Evolutionary conservation across 2,797 vertebrate genomes (phyloP).

Genomic region (Psittacula derbiana): DNA sequence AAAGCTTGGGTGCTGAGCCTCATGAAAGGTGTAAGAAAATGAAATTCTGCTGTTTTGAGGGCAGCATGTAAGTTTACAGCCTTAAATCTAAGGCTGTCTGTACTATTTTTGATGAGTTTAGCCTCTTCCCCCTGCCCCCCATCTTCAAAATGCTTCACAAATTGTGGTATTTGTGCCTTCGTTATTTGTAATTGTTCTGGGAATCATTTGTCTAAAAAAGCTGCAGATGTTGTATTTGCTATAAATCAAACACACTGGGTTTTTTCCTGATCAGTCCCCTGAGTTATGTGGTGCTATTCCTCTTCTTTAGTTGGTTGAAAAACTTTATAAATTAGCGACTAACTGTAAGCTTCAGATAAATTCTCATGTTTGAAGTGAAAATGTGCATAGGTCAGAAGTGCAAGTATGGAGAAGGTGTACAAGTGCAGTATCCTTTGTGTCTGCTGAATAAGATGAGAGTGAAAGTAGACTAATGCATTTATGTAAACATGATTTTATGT

Average conservation of each 20-base stretch:
- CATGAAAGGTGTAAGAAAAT: constrained; percentile 18
- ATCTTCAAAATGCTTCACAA: background rate
- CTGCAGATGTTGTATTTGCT: background rate
- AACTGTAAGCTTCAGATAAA: background rate
- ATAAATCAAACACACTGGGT: background rate
- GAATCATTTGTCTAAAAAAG: background rate
- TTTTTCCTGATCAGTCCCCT: background rate
- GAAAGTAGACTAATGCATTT: background rate
- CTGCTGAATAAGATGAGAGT: background rate
- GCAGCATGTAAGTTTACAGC: constrained; percentile 10
- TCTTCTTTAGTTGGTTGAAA: background rate
- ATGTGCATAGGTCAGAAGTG: background rate
- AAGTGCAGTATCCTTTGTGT: background rate
- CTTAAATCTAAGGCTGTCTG: background rate
- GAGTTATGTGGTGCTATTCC: background rate
- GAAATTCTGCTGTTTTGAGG: constrained; percentile 20
- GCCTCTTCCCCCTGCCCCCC: rapidly evolving
- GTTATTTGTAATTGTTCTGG: background rate
- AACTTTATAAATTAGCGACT: background rate
- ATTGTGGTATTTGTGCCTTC: background rate
- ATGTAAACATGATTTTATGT: background rate
- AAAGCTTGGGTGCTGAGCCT: background rate
- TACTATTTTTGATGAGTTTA: background rate
- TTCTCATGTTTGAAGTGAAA: background rate
- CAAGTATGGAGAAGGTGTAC: background rate